These are phyloP conservation scores for Unio pictorum DNA, from an alignment of 2,888 invertebrate genomes.

Conservation along the genomic window DNA sequence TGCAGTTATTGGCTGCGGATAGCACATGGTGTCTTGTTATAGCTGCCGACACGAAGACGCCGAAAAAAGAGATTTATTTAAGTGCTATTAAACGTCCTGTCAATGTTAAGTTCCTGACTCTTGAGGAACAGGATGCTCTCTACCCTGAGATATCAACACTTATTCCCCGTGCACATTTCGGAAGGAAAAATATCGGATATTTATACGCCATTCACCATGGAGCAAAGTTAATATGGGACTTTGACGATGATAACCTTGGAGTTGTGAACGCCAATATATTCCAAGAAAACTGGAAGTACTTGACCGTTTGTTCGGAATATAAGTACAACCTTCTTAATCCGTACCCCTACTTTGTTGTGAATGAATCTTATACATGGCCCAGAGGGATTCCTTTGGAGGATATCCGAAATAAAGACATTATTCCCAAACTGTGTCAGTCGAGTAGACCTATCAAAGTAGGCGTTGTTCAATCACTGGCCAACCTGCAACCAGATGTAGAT, in stretches of 20 bases:
- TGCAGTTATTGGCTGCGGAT: conserved; percentile 1
- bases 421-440: conserved; percentile 4
- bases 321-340: conserved; percentile 12
- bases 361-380: conserved; percentile 15
- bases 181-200: conserved; percentile 21
- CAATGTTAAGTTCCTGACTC: conserved; percentile 5
- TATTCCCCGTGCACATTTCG: conserved; percentile 9
- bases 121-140: conserved; percentile 5
- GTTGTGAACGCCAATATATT: background rate
- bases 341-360: conserved; percentile 15
- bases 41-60: conserved; percentile 7
- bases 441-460: conserved; percentile 1
- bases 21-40: conserved; percentile 8
- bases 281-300: background rate
- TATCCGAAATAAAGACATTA: conserved; percentile 3
- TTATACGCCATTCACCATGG: conserved; percentile 18
- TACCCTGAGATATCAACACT: conserved; percentile 5
- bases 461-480: conserved; percentile 17
- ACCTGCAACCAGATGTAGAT: conserved; percentile 20
- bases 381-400: conserved; percentile 14
- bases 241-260: conserved; percentile 16
- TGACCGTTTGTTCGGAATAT: background rate
- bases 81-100: background rate
- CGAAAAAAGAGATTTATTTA: background rate
- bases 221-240: conserved; percentile 19